These are phyloP conservation scores for Pseudorhiza aurosa DNA, from an alignment of 30 jellyfish, hydroid and myxozoan species.

Conservation along the genomic window DNA sequence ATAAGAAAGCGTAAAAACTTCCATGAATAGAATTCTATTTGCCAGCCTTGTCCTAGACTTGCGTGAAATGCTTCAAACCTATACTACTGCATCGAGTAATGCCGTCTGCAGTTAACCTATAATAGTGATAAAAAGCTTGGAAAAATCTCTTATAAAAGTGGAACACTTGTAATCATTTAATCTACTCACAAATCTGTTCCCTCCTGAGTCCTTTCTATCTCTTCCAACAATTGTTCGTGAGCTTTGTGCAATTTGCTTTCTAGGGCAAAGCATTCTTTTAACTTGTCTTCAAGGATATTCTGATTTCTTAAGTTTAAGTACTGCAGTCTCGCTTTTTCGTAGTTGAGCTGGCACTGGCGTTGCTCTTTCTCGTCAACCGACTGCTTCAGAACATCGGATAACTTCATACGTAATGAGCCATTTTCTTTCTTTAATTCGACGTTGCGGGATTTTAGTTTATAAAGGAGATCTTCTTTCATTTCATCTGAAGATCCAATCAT, in stretches of 20 bases:
- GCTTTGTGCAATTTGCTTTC: slow-evolving; percentile 39
- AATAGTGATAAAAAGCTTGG: too few species aligned
- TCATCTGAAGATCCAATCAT: neutral
- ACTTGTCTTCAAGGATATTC: slow-evolving; percentile 35
- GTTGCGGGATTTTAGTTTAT: neutral
- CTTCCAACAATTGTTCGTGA: slow-evolving; percentile 6
- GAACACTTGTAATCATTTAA: too few species aligned
- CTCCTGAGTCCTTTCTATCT: slow-evolving; percentile 37
- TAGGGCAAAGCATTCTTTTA: slow-evolving; percentile 33
- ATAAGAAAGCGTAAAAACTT: too few species aligned
- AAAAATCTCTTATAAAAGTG: too few species aligned
- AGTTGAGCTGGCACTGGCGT: neutral
- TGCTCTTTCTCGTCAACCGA: slow-evolving; percentile 8
- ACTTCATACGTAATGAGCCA: neutral
- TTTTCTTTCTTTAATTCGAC: slow-evolving; percentile 15
- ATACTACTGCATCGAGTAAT: too few species aligned
- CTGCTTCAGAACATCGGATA: slow-evolving; percentile 23
- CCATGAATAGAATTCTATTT: too few species aligned
- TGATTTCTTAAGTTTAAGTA: slow-evolving; percentile 32
- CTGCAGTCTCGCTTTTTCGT: slow-evolving; percentile 32
- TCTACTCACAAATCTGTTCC: slow-evolving; percentile 34
- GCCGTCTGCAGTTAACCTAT: too few species aligned
- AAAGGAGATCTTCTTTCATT: neutral
- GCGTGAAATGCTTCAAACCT: too few species aligned
- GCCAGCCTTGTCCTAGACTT: too few species aligned